Evolutionary conservation across 1,140 invertebrate genomes (phyloP), one percentile per base, ranked within the genome.

Genomic region (Camponotus floridanus): DNA sequence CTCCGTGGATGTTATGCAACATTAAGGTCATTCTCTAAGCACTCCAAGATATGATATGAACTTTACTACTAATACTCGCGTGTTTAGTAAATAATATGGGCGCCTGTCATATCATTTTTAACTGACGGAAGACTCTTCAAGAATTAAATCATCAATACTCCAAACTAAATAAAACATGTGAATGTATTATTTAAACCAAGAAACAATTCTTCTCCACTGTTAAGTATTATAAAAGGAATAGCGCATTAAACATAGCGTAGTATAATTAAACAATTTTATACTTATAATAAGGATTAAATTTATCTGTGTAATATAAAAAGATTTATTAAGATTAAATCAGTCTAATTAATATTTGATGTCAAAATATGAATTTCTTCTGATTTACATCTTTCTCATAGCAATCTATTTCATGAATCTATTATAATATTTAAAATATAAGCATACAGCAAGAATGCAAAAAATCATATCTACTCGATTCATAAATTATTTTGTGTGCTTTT

Each of bases 21-120:
- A 88, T 21, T 84, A 86, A 90, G 93, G 93, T 94, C 91, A 94
- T 88, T 84, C 80, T 83, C 79, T 85, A 91, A 90, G 84, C 90
- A 90, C 86, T 85, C 88, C 51, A 64, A 92, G 85, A 91, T 92
- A 92, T 88, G 93, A 93, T 93, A 93, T 92, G 78, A 80, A 91
- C 81, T 87, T 90, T 88, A 67, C 87, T 92, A 84, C 83, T 89
- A 86, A 42, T 55, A 45, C 70, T 70, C 4, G 31, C 90, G 90
- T 92, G 83, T 93, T 92, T 93, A 91, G 86, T 85, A 92, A 89
- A 91, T 91, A 88, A 79, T 65, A 84, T 36, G 45, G 65, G 64
- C 84, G 67, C 68, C 78, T 33, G 42, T 65, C 62, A 51, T 71
- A 13, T 9, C 18, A 21, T 39, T 74, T 57, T 74, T 59, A 59